A percentile compares a stretch with the other conserved stretches of the same genome.
phyloP scores from a whole-genome alignment of 2,113 vertebrate genomes.

The Oryzias woworae region DNA sequence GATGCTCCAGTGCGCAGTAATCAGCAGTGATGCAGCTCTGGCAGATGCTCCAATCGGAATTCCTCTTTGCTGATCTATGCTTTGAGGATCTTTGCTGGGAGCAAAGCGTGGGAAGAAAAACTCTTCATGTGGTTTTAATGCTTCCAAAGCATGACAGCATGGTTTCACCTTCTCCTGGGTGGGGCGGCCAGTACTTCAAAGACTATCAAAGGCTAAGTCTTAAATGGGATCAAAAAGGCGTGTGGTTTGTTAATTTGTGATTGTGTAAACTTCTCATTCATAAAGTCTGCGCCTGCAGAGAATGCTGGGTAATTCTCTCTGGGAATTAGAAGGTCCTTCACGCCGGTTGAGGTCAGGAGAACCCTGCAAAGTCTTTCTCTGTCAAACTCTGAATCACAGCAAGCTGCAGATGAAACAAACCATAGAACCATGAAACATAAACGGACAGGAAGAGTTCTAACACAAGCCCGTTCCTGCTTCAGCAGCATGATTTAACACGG shows the following conservation, averaged over 20 bases:
- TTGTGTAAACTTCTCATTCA: conserved; percentile 43
- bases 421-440: too few relatives aligned
- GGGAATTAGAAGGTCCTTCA: conserved; percentile 23
- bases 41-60: neutral
- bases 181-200: conserved; percentile 37
- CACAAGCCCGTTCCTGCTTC: too few relatives aligned
- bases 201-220: conserved; percentile 20
- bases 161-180: conserved; percentile 39
- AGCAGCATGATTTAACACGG: too few relatives aligned
- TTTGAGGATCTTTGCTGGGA: conserved; percentile 34
- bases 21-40: conserved; percentile 18
- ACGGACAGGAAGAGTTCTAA: too few relatives aligned
- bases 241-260: conserved; percentile 47
- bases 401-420: too few relatives aligned
- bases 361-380: neutral
- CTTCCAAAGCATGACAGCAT: conserved; percentile 31
- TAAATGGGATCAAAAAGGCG: conserved; percentile 48
- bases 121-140: conserved; percentile 49
- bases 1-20: conserved; percentile 25
- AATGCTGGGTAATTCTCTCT: conserved; percentile 20
- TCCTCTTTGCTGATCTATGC: conserved; percentile 31
- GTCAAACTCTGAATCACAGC: too few relatives aligned
- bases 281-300: conserved; percentile 24
- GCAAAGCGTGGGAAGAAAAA: conserved; percentile 28
- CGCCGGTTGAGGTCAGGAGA: conserved; percentile 1